Conservation (phyloP, 2,888 invertebrate species). For the Nipponacmea schrenckii region DNA sequence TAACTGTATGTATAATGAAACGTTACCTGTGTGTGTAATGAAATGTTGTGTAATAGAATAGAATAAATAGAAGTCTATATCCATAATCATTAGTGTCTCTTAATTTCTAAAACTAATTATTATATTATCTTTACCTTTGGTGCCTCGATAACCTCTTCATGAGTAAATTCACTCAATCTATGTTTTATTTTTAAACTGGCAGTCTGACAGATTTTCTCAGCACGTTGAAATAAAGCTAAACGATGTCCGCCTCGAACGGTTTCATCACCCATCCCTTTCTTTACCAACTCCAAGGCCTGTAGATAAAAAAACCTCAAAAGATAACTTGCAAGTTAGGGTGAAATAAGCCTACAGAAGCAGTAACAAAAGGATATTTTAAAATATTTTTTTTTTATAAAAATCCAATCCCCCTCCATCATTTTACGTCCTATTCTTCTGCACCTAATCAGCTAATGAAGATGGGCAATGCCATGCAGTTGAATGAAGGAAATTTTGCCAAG, state of each 20-base stretch:
- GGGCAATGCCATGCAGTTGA: too few relatives aligned
- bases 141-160: constrained; percentile 48
- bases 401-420: too few relatives aligned
- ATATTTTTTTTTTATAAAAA: too few relatives aligned
- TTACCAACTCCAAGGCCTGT: constrained; percentile 65
- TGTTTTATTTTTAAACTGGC: constrained; percentile 50
- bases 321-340: not conserved
- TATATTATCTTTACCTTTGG: constrained; percentile 54
- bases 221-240: constrained; percentile 67
- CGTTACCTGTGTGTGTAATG: too few relatives aligned
- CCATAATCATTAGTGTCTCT: too few relatives aligned
- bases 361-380: too few relatives aligned
- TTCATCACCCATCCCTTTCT: constrained; percentile 63
- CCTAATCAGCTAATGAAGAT: not conserved
- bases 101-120: too few relatives aligned
- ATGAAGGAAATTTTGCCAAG: too few relatives aligned
- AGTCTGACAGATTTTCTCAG: constrained; percentile 62
- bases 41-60: too few relatives aligned
- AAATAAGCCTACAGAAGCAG: not conserved
- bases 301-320: constrained; percentile 13
- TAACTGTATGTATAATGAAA: too few relatives aligned
- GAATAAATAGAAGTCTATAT: too few relatives aligned
- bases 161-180: constrained; percentile 51
- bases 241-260: constrained; percentile 66
- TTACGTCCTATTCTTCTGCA: not conserved